Evolutionary conservation across 2,797 vertebrate species (phyloP).

Genomic region (Clarias pachynema): DNA sequence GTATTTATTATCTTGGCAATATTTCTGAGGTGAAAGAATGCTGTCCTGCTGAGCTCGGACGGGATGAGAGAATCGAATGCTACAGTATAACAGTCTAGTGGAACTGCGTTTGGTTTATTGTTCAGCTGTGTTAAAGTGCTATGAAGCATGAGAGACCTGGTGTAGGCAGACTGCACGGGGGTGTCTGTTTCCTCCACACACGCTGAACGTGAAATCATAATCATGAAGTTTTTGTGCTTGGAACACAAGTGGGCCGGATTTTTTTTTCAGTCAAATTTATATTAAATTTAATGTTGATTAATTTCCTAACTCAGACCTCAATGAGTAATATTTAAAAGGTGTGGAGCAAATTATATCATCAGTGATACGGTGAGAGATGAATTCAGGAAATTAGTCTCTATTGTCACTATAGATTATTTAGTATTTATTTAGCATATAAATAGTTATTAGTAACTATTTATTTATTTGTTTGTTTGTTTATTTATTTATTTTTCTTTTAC

Average conservation of each 20-base stretch:
- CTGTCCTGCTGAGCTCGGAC: neutral
- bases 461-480: too few species aligned
- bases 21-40: too few species aligned
- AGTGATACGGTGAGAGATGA: neutral
- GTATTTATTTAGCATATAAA: too few species aligned
- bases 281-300: too few species aligned
- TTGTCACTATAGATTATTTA: neutral
- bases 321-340: too few species aligned
- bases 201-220: neutral
- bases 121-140: neutral
- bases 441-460: too few species aligned
- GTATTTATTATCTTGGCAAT: too few species aligned
- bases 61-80: neutral
- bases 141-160: neutral
- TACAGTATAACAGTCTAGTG: conserved; percentile 7
- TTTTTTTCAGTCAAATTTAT: too few species aligned
- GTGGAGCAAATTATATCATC: neutral
- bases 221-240: neutral
- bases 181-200: neutral
- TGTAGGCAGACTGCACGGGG: neutral
- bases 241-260: neutral
- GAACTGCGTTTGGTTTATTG: neutral
- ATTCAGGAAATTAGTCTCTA: neutral
- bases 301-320: too few species aligned
- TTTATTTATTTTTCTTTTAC: too few species aligned